phyloP scores from a whole-genome alignment of 2,113 vertebrate species.

The Macquaria ambigua region DNA sequence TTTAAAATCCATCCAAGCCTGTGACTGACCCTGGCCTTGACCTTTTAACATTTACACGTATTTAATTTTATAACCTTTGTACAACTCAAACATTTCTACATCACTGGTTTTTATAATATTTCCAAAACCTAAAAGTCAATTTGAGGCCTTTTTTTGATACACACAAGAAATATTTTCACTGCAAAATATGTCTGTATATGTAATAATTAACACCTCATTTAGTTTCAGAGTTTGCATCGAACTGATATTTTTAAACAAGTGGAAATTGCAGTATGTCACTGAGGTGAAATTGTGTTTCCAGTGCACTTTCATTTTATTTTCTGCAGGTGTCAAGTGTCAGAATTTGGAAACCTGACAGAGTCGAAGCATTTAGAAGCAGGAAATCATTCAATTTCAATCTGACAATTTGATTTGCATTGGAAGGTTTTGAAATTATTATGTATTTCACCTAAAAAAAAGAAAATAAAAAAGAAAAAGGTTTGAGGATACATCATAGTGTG shows the following conservation, averaged over 20 bases:
- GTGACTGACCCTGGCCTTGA: slow-evolving; percentile 30
- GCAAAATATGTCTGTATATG: neutral
- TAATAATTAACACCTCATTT: neutral
- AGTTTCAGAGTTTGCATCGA: neutral
- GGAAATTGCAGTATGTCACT: neutral
- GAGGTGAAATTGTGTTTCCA: neutral
- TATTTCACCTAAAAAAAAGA: neutral
- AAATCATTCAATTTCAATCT: neutral
- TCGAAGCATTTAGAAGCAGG: neutral
- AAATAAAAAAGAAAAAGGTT: slow-evolving; percentile 5
- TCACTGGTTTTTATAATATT: slow-evolving; percentile 2
- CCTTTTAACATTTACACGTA: slow-evolving; percentile 29
- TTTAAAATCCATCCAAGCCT: slow-evolving; percentile 4
- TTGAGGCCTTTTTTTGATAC: neutral
- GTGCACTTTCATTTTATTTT: neutral
- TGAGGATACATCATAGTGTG: slow-evolving; percentile 11
- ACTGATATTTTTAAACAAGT: neutral
- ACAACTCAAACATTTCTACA: neutral
- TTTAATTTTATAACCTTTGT: neutral
- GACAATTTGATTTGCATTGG: slow-evolving; percentile 1
- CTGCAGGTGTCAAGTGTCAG: neutral
- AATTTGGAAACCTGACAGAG: neutral
- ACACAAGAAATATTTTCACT: neutral
- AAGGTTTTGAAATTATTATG: slow-evolving; percentile 10
- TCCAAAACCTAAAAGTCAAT: neutral